These are phyloP conservation scores for Microctenopoma stevenorrisi DNA, from an alignment of 2,797 vertebrate species.

Conservation along the genomic window DNA sequence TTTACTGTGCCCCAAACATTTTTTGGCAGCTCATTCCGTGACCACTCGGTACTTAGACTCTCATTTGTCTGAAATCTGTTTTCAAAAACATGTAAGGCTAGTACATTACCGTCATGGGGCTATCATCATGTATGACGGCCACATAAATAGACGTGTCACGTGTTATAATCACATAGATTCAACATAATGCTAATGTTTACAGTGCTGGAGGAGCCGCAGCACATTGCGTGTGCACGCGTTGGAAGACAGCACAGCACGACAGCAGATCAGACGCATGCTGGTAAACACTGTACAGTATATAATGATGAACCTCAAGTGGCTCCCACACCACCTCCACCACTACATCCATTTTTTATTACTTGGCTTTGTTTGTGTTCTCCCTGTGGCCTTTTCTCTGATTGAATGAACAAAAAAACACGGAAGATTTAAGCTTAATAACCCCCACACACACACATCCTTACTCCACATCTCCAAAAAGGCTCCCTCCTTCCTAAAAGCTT, in stretches of 20 bases:
- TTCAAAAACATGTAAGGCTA: conserved; percentile 13
- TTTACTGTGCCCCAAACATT: conserved; percentile 67
- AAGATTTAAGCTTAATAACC: conserved; percentile 60
- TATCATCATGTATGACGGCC: too few species aligned
- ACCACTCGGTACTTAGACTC: conserved; percentile 31
- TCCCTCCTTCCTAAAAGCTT: conserved; percentile 21
- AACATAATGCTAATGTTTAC: conserved; percentile 16
- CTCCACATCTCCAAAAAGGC: conserved; percentile 27
- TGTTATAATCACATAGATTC: neutral
- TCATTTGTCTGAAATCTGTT: conserved; percentile 13
- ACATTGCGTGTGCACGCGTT: conserved; percentile 20
- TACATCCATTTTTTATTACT: conserved; percentile 68
- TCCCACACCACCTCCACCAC: conserved; percentile 23
- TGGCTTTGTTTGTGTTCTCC: conserved; percentile 67
- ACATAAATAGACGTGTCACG: too few species aligned
- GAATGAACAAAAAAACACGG: conserved; percentile 63
- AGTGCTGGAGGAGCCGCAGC: conserved; percentile 1
- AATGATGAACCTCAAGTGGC: conserved; percentile 54
- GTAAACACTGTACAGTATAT: conserved; percentile 35
- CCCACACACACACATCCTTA: conserved; percentile 19
- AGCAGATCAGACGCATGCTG: conserved; percentile 28
- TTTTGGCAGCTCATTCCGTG: conserved; percentile 54
- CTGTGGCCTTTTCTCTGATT: conserved; percentile 62
- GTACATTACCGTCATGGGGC: neutral
- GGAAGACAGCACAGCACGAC: conserved; percentile 27